These are phyloP conservation scores for Epizoanthus stellaris DNA, from an alignment of 92 coral and sea anemone species.

Conservation along the genomic window DNA sequence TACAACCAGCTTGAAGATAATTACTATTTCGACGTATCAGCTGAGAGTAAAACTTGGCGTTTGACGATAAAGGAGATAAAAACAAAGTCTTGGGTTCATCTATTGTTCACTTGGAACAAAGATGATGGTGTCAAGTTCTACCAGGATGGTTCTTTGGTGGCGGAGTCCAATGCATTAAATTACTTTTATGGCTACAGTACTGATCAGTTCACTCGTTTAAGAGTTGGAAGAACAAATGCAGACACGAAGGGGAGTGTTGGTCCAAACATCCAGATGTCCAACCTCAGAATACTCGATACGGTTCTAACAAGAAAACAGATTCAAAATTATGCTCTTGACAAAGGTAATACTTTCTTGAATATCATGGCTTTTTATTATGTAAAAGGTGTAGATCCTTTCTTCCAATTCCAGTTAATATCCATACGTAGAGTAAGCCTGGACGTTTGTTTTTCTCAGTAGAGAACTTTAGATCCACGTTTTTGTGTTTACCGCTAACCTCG, in stretches of 20 bases:
- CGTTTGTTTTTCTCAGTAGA: too few species aligned
- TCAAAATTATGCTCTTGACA: not conserved
- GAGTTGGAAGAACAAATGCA: constrained; percentile 1
- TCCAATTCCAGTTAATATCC: too few species aligned
- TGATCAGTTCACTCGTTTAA: constrained; percentile 26
- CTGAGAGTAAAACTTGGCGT: constrained; percentile 8
- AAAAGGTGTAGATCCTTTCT: too few species aligned
- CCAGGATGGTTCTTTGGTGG: constrained; percentile 22
- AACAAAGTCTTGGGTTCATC: constrained; percentile 9
- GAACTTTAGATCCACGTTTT: too few species aligned
- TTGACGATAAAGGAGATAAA: constrained; percentile 6
- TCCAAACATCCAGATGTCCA: constrained; percentile 27
- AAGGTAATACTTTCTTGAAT: too few species aligned
- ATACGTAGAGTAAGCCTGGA: too few species aligned
- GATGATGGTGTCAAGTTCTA: constrained; percentile 21
- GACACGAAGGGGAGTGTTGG: not conserved
- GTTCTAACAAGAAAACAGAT: not conserved
- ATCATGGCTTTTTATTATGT: too few species aligned
- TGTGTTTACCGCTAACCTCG: too few species aligned
- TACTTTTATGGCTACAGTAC: not conserved
- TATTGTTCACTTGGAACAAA: constrained; percentile 40
- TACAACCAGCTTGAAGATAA: constrained; percentile 6
- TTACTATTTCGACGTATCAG: constrained; percentile 12
- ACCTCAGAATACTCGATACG: constrained; percentile 11
- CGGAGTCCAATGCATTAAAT: not conserved